Base-by-base conservation (phyloP, 2,113 vertebrate genomes). In the Syngnathus typhle region DNA sequence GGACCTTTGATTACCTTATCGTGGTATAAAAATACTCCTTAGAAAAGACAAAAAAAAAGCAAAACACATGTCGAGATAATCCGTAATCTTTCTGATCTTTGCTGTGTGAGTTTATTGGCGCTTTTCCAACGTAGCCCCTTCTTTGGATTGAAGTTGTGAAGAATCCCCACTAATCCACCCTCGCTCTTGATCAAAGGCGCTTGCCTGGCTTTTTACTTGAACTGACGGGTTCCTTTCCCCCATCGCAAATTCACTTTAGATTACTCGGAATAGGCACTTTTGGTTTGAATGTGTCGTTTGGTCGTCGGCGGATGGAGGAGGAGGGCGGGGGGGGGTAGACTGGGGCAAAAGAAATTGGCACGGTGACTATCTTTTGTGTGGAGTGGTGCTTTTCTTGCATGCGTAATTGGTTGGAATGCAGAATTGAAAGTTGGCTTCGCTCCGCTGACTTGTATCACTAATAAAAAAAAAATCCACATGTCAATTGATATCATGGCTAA, bases 141-240 rank as follows among this genome's bases (percentile, higher is more conserved):
- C 71, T 74, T 65, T 43, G 71, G 85, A 85, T 91, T 87, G 88
- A 85, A 69, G 37, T 54, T 81, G 47, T 70, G 69, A 74, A 72
- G 77, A 90, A 86, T 89, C 81, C 71, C 75, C 69, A 79, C 66
- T 90, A 86, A 88, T 88, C 88, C 84, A 79, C 72, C 66, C 18
- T 79, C 76, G 69, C 73, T 68, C 54, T 66, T 84, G 85, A 89
- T 91, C 87, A 88, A 88, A 91, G 85, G 75, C 59, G 72, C 59
- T 15, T 62, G 81, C 71, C 82, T 82, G 79, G 74, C 66, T 77
- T 60, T 32, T 39, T 62, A 79, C 72, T 82, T 74, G 56, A 79
- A 81, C 70, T 65, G 18, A 49, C 73, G 54, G 62, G 73, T 68
- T 75, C 67, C 62, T 67, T 67, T 39, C 51, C 44, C 59, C 39